Evolutionary conservation across 2,797 vertebrate genomes (phyloP).

Genomic region (Anableps anableps): DNA sequence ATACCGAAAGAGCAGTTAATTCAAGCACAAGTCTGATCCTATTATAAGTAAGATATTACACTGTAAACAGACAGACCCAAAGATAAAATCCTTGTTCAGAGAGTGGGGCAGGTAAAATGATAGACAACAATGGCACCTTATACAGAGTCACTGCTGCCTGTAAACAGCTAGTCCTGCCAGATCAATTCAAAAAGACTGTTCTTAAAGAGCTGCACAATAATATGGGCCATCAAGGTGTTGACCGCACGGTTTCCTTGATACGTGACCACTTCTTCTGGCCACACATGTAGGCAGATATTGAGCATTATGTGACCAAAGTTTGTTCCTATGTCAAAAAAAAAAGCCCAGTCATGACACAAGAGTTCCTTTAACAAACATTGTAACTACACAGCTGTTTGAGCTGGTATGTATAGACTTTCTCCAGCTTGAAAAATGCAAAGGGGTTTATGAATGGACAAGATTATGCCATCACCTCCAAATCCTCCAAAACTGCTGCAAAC

Average conservation of each 20-base stretch:
- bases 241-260: constrained; percentile 1
- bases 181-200: constrained; percentile 1
- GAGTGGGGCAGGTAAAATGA: too few species aligned
- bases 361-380: not conserved
- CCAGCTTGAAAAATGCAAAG: too few species aligned
- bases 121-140: too few species aligned
- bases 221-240: constrained; percentile 28
- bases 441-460: too few species aligned
- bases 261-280: constrained; percentile 1
- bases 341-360: not conserved
- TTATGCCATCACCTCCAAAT: constrained; percentile 3
- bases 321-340: constrained; percentile 8
- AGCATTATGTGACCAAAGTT: constrained; percentile 20
- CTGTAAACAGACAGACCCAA: too few species aligned
- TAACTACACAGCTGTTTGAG: not conserved
- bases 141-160: too few species aligned
- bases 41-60: too few species aligned
- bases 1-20: too few species aligned
- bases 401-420: constrained; percentile 1
- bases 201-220: constrained; percentile 28
- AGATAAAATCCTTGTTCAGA: too few species aligned
- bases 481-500: constrained; percentile 16
- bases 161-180: too few species aligned
- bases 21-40: too few species aligned
- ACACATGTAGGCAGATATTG: constrained; percentile 1